Conservation (phyloP, 2,888 invertebrate species). For the Drosophila helvetica region DNA sequence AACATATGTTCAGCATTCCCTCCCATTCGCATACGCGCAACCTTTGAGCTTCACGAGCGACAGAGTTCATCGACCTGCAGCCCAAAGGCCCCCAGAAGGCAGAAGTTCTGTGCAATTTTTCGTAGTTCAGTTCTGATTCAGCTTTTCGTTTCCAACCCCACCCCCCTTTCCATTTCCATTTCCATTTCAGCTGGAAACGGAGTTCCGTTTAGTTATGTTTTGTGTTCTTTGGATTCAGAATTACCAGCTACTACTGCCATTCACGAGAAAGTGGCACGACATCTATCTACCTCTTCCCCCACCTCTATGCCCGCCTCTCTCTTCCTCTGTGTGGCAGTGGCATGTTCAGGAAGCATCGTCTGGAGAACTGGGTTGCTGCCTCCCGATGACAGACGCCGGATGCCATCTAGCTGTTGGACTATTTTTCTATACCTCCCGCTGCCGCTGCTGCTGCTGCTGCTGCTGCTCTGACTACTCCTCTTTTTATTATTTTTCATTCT, state of each 20-base stretch:
- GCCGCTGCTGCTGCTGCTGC: neutral
- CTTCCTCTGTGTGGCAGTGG: constrained; percentile 14
- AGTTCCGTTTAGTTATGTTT: constrained; percentile 25
- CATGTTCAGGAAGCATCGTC: constrained; percentile 54
- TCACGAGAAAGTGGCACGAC: constrained; percentile 73
- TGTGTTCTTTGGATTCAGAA: constrained; percentile 23
- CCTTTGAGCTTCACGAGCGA: constrained; percentile 37
- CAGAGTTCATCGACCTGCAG: constrained; percentile 34
- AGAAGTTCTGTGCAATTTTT: constrained; percentile 46
- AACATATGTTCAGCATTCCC: constrained; percentile 59
- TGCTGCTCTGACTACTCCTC: constrained; percentile 1
- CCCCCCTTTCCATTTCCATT: constrained; percentile 28
- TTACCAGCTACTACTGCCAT: constrained; percentile 43
- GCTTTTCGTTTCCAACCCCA: too few relatives aligned
- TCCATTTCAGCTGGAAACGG: constrained; percentile 58
- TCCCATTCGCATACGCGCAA: constrained; percentile 43
- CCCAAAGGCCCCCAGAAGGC: constrained; percentile 3
- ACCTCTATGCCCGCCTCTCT: neutral
- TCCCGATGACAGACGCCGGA: constrained; percentile 60
- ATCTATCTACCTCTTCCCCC: constrained; percentile 32
- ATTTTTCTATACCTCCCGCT: constrained; percentile 28
- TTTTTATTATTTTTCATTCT: neutral
- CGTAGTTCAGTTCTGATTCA: constrained; percentile 38
- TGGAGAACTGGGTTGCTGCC: constrained; percentile 43
- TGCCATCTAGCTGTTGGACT: constrained; percentile 53